Base-by-base conservation (phyloP, 2,797 vertebrate species). In the Oreochromis mossambicus region DNA sequence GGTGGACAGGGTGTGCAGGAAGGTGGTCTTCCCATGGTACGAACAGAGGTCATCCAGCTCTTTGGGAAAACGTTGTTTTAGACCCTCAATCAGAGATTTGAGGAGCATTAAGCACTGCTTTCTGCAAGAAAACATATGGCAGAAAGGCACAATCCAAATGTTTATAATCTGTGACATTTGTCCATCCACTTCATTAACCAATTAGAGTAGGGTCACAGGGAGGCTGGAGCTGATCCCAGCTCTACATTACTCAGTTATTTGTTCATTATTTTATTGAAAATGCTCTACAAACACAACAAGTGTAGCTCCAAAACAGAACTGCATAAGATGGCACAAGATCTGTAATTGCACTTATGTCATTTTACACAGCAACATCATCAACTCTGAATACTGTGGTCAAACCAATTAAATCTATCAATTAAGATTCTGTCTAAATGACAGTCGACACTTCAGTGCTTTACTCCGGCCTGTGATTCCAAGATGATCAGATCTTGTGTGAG, bases 1-100 rank as follows among this genome's bases (percentile, higher is more conserved):
- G 32, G 8, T 38, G 41, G 88, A 92, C 10, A 96, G 86, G 7
- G 76, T 89, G 85, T 95, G 93, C 77, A 96, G 90, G 91, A 96
- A 96, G 76, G 58, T 66, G 1, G 95, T 96, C 89, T 96, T 95
- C 24, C 91, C 94, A 9, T 95, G 95, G 86, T 96, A 96, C 1
- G 94, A 96, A 81, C 91, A 96, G 38, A 96, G 90, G 34, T 41
- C 56, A 0, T 89, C 78, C 78, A 96, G 87, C 24, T 95, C 89
- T 81, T 88, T 81, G 21, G 94, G 94, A 76, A 87, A 94, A 19
- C 55, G 89, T 6, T 78, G 77, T 82, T 95, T 95, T 86, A 96
- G 86, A 41, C 93, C 90, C 82, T 93, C 87, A 11, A 95, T 90
- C 68, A 95, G 86, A 86, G 83, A 94, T 85, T 96, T 96, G 26